A percentile compares a stretch with the other conserved stretches of the same genome.
These are phyloP conservation scores for Herpetotheres cachinnans DNA, from an alignment of 2,113 vertebrate species.

Conservation along the genomic window DNA sequence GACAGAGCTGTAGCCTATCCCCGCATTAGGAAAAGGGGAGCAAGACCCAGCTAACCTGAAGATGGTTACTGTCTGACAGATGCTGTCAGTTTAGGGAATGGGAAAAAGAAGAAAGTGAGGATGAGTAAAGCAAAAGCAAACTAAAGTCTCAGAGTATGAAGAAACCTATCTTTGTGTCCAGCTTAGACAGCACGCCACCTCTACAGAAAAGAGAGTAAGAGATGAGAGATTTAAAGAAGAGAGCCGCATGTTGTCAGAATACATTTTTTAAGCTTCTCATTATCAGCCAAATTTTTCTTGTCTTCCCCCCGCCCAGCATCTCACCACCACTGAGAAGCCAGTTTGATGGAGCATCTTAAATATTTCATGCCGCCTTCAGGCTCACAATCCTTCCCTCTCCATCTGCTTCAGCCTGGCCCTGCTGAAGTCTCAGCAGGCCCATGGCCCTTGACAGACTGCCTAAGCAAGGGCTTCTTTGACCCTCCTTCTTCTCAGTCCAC, in stretches of 20 bases:
- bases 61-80: not conserved
- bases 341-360: not conserved
- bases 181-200: not conserved
- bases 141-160: not conserved
- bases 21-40: not conserved
- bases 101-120: not conserved
- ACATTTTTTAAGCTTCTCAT: not conserved
- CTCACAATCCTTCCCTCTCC: not conserved
- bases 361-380: constrained; percentile 23
- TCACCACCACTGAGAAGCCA: not conserved
- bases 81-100: not conserved
- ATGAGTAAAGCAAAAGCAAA: not conserved
- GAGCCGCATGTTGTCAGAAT: not conserved
- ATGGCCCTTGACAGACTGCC: not conserved
- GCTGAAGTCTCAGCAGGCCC: not conserved
- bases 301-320: not conserved
- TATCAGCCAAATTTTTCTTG: not conserved
- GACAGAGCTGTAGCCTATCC: not conserved
- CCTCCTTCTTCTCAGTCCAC: not conserved
- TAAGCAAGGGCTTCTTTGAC: not conserved
- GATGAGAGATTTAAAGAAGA: not conserved
- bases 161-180: not conserved
- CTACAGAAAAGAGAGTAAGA: not conserved
- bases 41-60: not conserved
- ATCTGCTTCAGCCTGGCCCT: not conserved